Evolutionary conservation across 1,140 invertebrate genomes (phyloP), one percentile per base, ranked within the genome.

Genomic region (Phenacoccus solenopsis): DNA sequence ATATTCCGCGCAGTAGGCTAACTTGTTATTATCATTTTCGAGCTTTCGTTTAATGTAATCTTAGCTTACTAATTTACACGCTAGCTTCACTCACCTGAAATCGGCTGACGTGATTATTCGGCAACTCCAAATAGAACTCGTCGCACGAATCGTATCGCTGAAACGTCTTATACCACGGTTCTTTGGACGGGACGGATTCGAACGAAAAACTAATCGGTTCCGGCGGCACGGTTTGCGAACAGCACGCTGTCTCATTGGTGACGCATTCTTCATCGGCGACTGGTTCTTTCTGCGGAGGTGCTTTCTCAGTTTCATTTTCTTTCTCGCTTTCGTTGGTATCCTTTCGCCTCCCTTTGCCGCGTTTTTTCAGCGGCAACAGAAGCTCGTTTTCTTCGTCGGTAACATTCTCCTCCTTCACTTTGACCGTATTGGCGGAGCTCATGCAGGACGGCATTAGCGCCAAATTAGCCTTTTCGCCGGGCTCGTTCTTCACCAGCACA

Each of bases 131-230:
- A 22, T 25, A 64, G 9, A 24, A 25, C 59, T 88, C 84, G 70
- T 85, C 83, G 9, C 86, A 85, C 20, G 84, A 80, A 76, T 91
- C 88, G 75, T 90, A 88, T 0, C 89, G 80, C 71, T 84, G 82
- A 76, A 90, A 91, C 0, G 89, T 88, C 73, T 86, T 82, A 78
- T 88, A 90, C 89, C 90, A 91, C 0, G 87, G 83, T 74, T 91
- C 88, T 49, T 83, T 84, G 67, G 77, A 79, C 3, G 89, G 90
- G 70, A 89, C 78, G 20, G 80, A 82, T 78, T 91, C 89, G 75
- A 91, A 91, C 0, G 88, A 86, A 76, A 90, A 64, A 24, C 21
- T 10, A 3, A 64, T 16, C 21, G 22, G 13, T 9, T 64, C 59
- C 21, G 21, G 10, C 3, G 59, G 59, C 2, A 24, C 3, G 3